phyloP scores from a whole-genome alignment of 2,888 invertebrate species.

The Heteromyza rotundicornis region DNA sequence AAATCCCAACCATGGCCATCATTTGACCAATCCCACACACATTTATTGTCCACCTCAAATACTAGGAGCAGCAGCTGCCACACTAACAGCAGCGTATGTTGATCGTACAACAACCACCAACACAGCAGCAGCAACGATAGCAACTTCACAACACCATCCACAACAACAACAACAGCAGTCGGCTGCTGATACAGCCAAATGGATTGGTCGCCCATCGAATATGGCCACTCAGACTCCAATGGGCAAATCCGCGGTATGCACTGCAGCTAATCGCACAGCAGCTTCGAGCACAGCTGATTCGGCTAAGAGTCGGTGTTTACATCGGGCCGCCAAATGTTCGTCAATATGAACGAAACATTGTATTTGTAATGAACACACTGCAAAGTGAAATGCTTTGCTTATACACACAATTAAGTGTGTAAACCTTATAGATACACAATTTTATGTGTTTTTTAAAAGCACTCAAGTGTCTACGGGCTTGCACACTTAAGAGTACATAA shows the following conservation, averaged over 20 bases:
- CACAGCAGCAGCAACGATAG: not conserved
- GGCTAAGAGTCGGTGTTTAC: constrained; percentile 27
- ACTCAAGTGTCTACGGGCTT: too few relatives aligned
- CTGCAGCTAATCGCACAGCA: not conserved
- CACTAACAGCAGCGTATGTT: constrained; percentile 21
- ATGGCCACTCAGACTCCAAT: constrained; percentile 40
- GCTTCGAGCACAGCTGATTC: constrained; percentile 23
- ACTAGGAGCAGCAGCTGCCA: constrained; percentile 24
- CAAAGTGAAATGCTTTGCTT: too few relatives aligned
- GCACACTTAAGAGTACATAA: too few relatives aligned
- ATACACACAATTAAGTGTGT: too few relatives aligned
- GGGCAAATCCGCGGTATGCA: not conserved
- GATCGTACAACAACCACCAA: constrained; percentile 11
- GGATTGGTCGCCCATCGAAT: constrained; percentile 42
- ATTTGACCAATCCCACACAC: too few relatives aligned
- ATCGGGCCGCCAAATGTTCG: constrained; percentile 41
- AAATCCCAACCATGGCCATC: not conserved
- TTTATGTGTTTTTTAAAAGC: too few relatives aligned
- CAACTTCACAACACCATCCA: too few relatives aligned
- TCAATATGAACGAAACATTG: constrained; percentile 30
- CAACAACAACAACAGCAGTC: constrained; percentile 40
- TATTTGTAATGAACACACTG: too few relatives aligned
- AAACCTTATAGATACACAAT: too few relatives aligned
- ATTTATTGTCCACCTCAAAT: constrained; percentile 22
- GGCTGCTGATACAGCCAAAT: constrained; percentile 22